phyloP scores from a whole-genome alignment of 2,888 invertebrate species.

The Pantelozetes paolii region DNA sequence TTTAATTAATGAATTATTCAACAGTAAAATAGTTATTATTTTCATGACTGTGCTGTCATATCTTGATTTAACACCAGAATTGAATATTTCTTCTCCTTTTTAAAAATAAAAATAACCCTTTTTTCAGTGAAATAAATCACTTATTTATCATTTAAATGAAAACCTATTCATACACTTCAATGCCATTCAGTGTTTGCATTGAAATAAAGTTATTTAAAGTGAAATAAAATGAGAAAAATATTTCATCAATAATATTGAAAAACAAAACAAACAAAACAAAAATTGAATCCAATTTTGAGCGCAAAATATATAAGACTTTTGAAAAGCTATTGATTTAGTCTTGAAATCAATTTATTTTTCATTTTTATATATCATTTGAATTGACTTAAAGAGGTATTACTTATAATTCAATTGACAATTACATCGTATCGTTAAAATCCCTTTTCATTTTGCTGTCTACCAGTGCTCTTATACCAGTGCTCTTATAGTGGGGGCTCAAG shows the following conservation, averaged over 20 bases:
- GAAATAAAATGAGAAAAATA: too few relatives aligned
- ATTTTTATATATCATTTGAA: neutral
- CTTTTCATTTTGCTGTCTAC: neutral
- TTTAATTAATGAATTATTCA: neutral
- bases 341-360: neutral
- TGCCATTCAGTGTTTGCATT: too few relatives aligned
- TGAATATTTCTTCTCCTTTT: too few relatives aligned
- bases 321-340: neutral
- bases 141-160: neutral
- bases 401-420: slow-evolving; percentile 23
- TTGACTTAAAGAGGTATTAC: slow-evolving; percentile 3
- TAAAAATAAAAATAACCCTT: neutral
- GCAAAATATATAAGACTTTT: neutral
- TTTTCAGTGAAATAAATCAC: neutral
- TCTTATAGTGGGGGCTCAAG: neutral
- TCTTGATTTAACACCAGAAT: neutral
- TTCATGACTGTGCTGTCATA: neutral
- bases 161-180: neutral
- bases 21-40: neutral
- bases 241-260: neutral
- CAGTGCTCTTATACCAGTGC: neutral
- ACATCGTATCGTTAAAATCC: neutral
- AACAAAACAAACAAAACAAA: neutral
- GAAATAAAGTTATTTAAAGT: neutral
- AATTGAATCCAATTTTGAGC: neutral